Base-by-base conservation (phyloP, 2,797 vertebrate genomes). In the Darevskia mixta region DNA sequence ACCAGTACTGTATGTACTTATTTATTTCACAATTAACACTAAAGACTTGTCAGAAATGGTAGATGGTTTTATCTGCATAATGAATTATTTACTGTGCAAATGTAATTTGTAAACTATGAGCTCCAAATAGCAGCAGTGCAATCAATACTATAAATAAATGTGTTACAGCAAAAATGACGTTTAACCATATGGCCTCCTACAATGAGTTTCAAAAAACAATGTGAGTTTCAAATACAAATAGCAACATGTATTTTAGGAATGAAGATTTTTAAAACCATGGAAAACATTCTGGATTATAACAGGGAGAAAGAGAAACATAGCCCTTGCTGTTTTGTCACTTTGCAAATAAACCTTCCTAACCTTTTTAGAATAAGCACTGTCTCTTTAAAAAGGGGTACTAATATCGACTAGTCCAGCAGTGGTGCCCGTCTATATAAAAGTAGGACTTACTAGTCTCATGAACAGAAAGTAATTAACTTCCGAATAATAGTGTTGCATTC, bases 81-180 rank as follows among this genome's bases (percentile, higher is more conserved):
- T 75, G 49, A 83, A 83, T 32, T 67, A 80, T 20, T 76, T 92
- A 87, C 38, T 38, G 78, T 88, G 77, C 78, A 32, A 90, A 35
- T 61, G 43, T 17, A 72, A 87, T 0, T 71, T 82, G 83, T 5
- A 64, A 64, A 86, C 27, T 41, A 3, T 4, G 0, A 17, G 4
- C 91, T 85, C 86, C 83, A 27, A 82, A 80, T 82, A 86, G n/a
- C 38, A 91, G 23, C 20, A 87, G 41, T 82, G 2, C 4, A 92
- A 64, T 80, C 64, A 71, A 79, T 0, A 87, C 69, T 71, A 55
- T 90, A 79, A 64, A 76, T 35, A 29, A 69, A 82, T 83, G 3
- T 83, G 4, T 80, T 55, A 80, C 20, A 80, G n/a, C 32, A 90
- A 82, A 58, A 41, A 58, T 66, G 55, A 67, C 43, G 20, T 64